Base-by-base conservation (phyloP, 2,797 vertebrate species). In the Sebastes hubbsi region DNA sequence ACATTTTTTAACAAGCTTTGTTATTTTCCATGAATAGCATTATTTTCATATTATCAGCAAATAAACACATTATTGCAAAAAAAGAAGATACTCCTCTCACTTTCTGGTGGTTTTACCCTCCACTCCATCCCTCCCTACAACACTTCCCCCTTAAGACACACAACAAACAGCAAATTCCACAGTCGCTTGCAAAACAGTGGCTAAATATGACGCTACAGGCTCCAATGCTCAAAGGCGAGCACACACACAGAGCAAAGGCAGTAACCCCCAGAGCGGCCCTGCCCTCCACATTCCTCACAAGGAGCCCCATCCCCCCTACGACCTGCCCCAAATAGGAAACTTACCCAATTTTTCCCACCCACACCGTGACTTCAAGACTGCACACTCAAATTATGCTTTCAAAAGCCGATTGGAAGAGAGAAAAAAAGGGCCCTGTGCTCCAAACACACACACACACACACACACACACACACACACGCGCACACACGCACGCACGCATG, bases 251-350 rank as follows among this genome's bases (percentile, higher is more conserved):
- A 87, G 54, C 72, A 85, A 75, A 82, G 85, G 86, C 87, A 81
- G 88, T 83, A 84, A 95, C 91, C 88, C 88, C 90, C 75, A 70
- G 20, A 80, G 75, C 56, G n/a, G 89, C 90, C 88, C 92, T 86
- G 85, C 90, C 92, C 91, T 91, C 91, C 87, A 95, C 97, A 97
- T 97, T 97, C 97, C 96, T 95, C 92, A 91, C 91, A 93, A 94
- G 81, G 85, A 92, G 87, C 92, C 92, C 94, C 94, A 81, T 90
- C 94, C 92, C 93, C 93, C 92, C 81, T 58, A 72, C 74, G 75
- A 94, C 92, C 93, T 93, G 89, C 84, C 87, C 88, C 93, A 92
- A 95, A 95, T 89, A 93, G 93, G 93, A 94, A 94, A 94, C 91
- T 84, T 91, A 92, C 90, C 93, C 91, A 94, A 92, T 76, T 81